These are phyloP conservation scores for Holothuria scabra DNA, from an alignment of 53 echinoderm and acorn worm genomes.

Conservation along the genomic window DNA sequence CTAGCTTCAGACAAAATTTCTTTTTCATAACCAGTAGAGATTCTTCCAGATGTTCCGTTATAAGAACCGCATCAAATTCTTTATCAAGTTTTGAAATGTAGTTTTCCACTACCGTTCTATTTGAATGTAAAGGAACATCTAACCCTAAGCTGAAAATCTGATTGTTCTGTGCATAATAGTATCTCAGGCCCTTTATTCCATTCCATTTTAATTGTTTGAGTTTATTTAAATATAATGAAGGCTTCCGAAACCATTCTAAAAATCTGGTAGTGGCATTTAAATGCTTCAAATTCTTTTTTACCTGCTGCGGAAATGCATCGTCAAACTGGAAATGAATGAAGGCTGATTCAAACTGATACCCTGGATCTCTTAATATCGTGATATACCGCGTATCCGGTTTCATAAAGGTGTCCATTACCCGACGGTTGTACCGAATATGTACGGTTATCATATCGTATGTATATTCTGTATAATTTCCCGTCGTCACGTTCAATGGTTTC, in stretches of 20 bases:
- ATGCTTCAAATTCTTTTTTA: neutral
- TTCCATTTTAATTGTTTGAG: slow-evolving; percentile 69
- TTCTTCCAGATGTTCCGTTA: slow-evolving; percentile 36
- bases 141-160: neutral
- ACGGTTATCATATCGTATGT: slow-evolving; percentile 34
- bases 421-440: no score
- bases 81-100: no score
- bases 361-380: neutral
- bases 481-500: no score
- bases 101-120: no score
- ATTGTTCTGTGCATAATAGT: slow-evolving; percentile 72
- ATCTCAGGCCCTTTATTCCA: slow-evolving; percentile 64
- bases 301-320: neutral
- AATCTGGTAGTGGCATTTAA: neutral
- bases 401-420: no score
- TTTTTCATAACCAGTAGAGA: no score
- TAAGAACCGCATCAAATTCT: no score
- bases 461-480: slow-evolving; percentile 11
- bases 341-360: slow-evolving; percentile 10
- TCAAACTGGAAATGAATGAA: slow-evolving; percentile 3
- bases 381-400: neutral
- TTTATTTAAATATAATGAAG: slow-evolving; percentile 63
- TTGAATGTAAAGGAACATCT: no score
- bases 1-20: slow-evolving; percentile 68
- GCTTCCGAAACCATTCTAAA: slow-evolving; percentile 62